Evolutionary conservation across 2,113 vertebrate genomes (phyloP).

Genomic region (Orycteropus afer): DNA sequence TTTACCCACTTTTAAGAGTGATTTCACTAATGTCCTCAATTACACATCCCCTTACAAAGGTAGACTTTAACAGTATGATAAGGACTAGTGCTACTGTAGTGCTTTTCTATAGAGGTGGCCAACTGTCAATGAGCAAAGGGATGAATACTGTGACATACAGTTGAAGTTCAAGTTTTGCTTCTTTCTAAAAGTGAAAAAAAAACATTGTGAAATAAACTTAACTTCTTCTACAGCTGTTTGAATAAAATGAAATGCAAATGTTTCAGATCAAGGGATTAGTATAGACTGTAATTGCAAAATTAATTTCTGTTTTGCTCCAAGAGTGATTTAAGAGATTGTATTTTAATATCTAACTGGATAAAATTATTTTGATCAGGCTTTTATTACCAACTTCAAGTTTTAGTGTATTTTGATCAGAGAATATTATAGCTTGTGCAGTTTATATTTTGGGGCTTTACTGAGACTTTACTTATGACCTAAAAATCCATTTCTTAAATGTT

Average conservation of each 20-base stretch:
- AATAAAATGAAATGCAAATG: not conserved
- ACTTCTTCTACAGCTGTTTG: not conserved
- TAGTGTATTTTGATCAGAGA: not conserved
- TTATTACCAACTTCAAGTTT: not conserved
- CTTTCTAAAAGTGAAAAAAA: not conserved
- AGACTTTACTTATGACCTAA: not conserved
- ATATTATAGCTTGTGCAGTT: not conserved
- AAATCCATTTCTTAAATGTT: not conserved
- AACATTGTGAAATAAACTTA: not conserved
- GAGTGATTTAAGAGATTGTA: not conserved
- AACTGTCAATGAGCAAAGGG: not conserved
- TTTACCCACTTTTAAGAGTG: not conserved
- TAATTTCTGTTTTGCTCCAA: not conserved
- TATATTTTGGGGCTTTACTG: not conserved
- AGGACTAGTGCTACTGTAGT: not conserved
- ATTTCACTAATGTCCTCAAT: not conserved
- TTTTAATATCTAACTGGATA: not conserved
- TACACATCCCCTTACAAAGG: not conserved
- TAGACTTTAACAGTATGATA: not conserved
- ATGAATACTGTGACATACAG: not conserved
- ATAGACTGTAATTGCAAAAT: not conserved
- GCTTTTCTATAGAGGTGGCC: not conserved
- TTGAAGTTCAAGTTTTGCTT: not conserved
- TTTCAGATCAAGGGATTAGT: not conserved
- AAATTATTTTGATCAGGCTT: not conserved